Percentiles rank a stretch among this genome's conserved stretches.
Conservation (phyloP, 2,797 vertebrate genomes). For the Kryptopterus vitreolus region DNA sequence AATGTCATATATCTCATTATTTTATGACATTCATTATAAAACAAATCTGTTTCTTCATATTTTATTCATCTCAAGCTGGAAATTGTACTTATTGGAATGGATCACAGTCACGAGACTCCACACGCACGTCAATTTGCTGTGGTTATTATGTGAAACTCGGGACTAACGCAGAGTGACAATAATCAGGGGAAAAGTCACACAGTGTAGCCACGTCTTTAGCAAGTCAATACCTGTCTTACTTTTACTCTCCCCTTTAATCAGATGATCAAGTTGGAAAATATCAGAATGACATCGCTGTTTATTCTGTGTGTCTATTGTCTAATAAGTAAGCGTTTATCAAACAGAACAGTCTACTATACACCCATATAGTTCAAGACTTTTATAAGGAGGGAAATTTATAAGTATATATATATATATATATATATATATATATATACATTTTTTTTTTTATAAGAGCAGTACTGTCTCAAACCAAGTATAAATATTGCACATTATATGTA, state of each 20-base stretch:
- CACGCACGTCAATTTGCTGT: neutral
- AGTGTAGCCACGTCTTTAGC: neutral
- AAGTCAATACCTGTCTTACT: neutral
- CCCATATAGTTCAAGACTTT: no score
- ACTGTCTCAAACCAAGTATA: no score
- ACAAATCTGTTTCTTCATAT: neutral
- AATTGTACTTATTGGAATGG: neutral
- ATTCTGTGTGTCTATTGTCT: neutral
- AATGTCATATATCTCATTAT: neutral
- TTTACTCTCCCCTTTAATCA: neutral
- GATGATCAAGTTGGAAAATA: neutral
- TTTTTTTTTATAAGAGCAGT: no score
- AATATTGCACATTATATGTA: no score
- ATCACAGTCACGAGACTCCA: neutral
- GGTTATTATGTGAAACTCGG: neutral
- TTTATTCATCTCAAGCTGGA: neutral
- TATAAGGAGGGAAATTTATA: no score
- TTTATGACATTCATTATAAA: neutral
- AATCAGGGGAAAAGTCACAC: neutral
- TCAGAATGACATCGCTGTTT: neutral
- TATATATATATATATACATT: no score
- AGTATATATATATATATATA: no score
- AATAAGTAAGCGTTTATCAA: neutral
- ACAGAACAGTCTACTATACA: no score
- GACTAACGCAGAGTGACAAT: neutral